Conservation (phyloP, 2,888 invertebrate genomes). For the Lepeophtheirus nordmannii region DNA sequence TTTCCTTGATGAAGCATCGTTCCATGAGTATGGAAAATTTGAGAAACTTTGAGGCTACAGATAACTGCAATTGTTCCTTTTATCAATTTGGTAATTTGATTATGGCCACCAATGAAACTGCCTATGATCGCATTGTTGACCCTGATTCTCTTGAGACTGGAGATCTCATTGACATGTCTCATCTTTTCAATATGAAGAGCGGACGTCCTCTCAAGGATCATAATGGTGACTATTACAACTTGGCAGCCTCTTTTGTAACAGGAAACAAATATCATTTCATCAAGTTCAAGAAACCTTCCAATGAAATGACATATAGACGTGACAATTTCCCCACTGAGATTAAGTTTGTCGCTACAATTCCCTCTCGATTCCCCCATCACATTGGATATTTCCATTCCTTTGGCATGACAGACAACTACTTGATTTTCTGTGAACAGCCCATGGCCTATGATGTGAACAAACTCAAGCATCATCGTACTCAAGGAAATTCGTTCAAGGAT, state of each 20-base stretch:
- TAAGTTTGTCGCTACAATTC: slow-evolving; percentile 31
- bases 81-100: slow-evolving; percentile 33
- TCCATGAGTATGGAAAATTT: too few species aligned
- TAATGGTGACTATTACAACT: slow-evolving; percentile 37
- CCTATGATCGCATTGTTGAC: slow-evolving; percentile 34
- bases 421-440: slow-evolving; percentile 41
- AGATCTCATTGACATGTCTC: slow-evolving; percentile 31
- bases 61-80: slow-evolving; percentile 36
- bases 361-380: slow-evolving; percentile 33
- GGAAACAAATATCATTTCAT: slow-evolving; percentile 33
- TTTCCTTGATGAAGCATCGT: too few species aligned
- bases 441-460: slow-evolving; percentile 35
- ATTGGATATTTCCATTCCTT: slow-evolving; percentile 41
- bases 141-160: slow-evolving; percentile 33
- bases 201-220: slow-evolving; percentile 32
- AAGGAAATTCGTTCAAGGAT: slow-evolving; percentile 33
- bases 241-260: slow-evolving; percentile 35
- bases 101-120: slow-evolving; percentile 36
- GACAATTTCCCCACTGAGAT: neutral
- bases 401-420: slow-evolving; percentile 40
- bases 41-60: slow-evolving; percentile 30
- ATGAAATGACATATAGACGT: neutral
- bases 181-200: slow-evolving; percentile 26
- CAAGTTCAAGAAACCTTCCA: slow-evolving; percentile 29
- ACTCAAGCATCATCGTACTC: slow-evolving; percentile 33